Evolutionary conservation across 64 coral and sea anemone genomes (phyloP).

Genomic region (Pachyseris speciosa): DNA sequence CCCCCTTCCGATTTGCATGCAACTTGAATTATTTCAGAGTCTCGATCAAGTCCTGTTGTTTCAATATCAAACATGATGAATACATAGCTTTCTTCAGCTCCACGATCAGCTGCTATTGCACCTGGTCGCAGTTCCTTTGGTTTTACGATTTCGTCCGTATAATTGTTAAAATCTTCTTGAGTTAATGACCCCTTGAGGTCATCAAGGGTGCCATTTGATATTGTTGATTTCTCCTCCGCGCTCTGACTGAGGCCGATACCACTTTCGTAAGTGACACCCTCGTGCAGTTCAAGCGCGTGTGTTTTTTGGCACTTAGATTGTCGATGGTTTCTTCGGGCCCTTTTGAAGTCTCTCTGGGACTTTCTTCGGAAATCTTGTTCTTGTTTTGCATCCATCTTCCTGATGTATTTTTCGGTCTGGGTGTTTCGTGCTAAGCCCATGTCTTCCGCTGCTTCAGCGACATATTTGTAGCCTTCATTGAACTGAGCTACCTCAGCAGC

Average conservation of each 20-base stretch:
- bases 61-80: conserved; percentile 12
- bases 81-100: background rate
- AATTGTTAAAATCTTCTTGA: background rate
- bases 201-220: background rate
- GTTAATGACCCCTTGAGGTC: background rate
- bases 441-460: background rate
- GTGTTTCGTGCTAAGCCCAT: background rate
- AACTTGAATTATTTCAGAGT: conserved; percentile 17
- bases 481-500: conserved; percentile 33
- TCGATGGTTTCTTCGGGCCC: background rate
- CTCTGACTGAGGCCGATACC: conserved; percentile 5
- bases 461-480: conserved; percentile 35
- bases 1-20: background rate
- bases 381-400: background rate
- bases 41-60: conserved; percentile 26
- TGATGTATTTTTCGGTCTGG: background rate
- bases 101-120: background rate
- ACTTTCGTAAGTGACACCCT: conserved; percentile 23
- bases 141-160: background rate
- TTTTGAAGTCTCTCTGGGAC: background rate
- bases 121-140: background rate
- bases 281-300: background rate
- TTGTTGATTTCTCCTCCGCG: background rate
- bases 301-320: background rate
- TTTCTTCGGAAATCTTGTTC: background rate